Evolutionary conservation across 2,888 invertebrate species (phyloP), one percentile per base, ranked within the genome.

Genomic region (Caenorhabditis sinica): DNA sequence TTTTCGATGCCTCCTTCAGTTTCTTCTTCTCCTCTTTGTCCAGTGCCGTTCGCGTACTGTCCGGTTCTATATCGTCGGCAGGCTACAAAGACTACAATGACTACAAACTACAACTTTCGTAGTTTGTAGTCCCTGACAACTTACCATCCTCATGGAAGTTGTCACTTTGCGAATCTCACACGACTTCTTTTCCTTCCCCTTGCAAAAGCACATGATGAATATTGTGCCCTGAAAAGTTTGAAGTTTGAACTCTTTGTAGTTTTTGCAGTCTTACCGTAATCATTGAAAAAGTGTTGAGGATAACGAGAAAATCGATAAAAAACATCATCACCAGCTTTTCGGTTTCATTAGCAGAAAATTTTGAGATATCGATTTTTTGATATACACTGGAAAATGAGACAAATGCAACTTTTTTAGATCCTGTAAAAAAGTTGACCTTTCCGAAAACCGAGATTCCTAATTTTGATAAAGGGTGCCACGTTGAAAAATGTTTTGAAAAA

Each of bases 221-320:
- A 40, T 40, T 40, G 40, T 40, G 2, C 40, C 40, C 40, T 40
- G 40, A 40, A 9, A 4, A 36, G 33, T 36, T n/a, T n/a, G n/a
- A n/a, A n/a, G n/a, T n/a, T n/a, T n/a, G n/a, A n/a, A n/a, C n/a
- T n/a, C n/a, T 65, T 65, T 66, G 71, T 30, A 58, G 58, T 56
- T 8, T 71, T 28, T 28, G 43, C 40, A 58, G 56, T 43, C 63
- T 65, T 60, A 72, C 72, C 60, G 72, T 72, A 36, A 72, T 60
- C 60, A 72, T 73, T 30, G 51, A 15, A 28, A 73, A 73, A 20
- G 30, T 51, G 73, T 61, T 61, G 49, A 61, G 61, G 61, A 73
- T 51, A 73, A 60, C 61, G 13, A 49, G 60, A 13, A 28, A 60
- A 73, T 73, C 73, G 73, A 73, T 73, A 40, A 60, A 60, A 72